These are phyloP conservation scores for Psococerastis gibbosa DNA, from an alignment of 2,888 invertebrate species.

Conservation along the genomic window DNA sequence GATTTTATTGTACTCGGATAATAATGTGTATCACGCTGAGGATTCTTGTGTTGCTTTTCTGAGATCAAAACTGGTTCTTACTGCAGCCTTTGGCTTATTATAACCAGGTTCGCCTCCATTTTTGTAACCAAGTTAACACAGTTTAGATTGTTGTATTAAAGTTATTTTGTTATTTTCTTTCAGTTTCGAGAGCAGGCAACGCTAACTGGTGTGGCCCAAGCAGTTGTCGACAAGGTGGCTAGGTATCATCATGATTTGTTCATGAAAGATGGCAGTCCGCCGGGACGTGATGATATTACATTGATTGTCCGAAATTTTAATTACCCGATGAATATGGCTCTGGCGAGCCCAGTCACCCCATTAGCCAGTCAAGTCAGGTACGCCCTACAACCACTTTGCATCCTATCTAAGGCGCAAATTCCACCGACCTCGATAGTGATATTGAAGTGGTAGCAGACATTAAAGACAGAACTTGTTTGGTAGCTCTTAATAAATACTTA, in stretches of 20 bases:
- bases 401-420: neutral
- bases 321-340: conserved; percentile 47
- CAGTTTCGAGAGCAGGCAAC: conserved; percentile 60
- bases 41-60: no score
- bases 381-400: conserved; percentile 8
- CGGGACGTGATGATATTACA: conserved; percentile 62
- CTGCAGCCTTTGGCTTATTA: no score
- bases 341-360: conserved; percentile 25
- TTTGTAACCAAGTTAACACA: no score
- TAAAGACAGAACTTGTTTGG: no score
- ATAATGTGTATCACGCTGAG: no score
- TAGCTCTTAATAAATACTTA: no score
- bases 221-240: conserved; percentile 65
- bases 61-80: no score
- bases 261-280: conserved; percentile 32
- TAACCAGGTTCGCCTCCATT: no score
- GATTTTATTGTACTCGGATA: no score
- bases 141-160: neutral
- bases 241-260: conserved; percentile 64
- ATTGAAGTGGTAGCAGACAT: no score
- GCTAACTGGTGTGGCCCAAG: conserved; percentile 64
- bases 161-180: conserved; percentile 3
- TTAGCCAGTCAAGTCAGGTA: conserved; percentile 15
- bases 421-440: no score
- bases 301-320: conserved; percentile 73